Conservation (phyloP, 2,113 vertebrate genomes). For the Macroglossus sobrinus region DNA sequence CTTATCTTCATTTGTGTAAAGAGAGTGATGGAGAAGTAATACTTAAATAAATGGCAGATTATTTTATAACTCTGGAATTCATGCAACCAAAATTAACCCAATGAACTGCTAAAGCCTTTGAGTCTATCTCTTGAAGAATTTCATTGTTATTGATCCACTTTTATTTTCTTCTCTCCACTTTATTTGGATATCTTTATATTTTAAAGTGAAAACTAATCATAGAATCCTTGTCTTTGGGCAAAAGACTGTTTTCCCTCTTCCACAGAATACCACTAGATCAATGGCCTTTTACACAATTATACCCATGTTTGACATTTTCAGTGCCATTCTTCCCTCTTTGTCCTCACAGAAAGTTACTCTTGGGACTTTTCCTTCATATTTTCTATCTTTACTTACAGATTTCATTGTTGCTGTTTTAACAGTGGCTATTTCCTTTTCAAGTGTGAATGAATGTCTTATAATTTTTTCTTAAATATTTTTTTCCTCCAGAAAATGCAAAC, state of each 20-base stretch:
- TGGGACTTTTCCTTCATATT: neutral
- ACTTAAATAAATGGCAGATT: neutral
- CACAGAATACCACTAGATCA: neutral
- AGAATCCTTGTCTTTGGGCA: neutral
- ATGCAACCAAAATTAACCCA: neutral
- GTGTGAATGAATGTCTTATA: neutral
- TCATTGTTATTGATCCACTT: neutral
- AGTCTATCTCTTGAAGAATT: neutral
- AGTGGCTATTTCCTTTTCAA: neutral
- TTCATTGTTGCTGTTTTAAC: neutral
- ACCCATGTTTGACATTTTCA: neutral
- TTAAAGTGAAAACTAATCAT: neutral
- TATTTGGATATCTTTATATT: neutral
- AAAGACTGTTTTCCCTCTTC: neutral
- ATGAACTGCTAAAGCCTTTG: neutral
- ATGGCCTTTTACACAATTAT: neutral
- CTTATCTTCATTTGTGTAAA: neutral
- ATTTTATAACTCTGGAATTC: neutral
- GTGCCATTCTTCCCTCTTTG: neutral
- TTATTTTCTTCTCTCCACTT: neutral
- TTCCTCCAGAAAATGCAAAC: neutral
- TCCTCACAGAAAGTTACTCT: neutral
- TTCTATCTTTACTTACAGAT: neutral
- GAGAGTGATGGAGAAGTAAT: neutral
- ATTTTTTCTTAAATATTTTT: neutral